Conservation (phyloP, 2,113 vertebrate species). For the Trochalopteron elliotii region DNA sequence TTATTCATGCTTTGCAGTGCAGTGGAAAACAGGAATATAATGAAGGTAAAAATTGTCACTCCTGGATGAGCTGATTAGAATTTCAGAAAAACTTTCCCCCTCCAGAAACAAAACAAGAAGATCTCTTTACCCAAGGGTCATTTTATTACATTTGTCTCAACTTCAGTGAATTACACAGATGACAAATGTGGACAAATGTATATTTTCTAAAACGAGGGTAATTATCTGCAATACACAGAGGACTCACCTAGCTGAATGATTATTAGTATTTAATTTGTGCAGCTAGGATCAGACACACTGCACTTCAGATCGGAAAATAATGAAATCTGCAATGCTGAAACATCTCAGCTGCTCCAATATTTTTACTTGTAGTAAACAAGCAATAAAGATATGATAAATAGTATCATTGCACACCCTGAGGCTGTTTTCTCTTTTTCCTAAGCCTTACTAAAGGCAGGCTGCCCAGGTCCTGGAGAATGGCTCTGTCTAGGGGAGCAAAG, state of each 20-base stretch:
- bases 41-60: not conserved
- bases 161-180: constrained; percentile 16
- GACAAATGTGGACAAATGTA: not conserved
- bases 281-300: constrained; percentile 4
- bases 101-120: not conserved
- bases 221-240: constrained; percentile 3
- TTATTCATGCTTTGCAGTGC: not conserved
- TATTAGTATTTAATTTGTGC: constrained; percentile 28
- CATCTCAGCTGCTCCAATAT: not conserved
- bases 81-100: not conserved
- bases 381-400: not conserved
- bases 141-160: constrained; percentile 18
- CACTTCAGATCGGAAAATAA: constrained; percentile 5
- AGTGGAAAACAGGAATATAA: not conserved
- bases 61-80: not conserved
- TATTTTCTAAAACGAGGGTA: constrained; percentile 17
- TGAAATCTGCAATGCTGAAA: not conserved
- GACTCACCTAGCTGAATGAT: not conserved
- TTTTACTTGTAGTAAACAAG: constrained; percentile 24
- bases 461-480: not conserved
- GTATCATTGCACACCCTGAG: not conserved
- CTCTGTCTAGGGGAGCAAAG: not conserved
- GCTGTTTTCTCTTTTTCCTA: not conserved
- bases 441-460: not conserved
- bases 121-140: not conserved